A percentile compares a stretch with the other conserved stretches of the same genome.
Conservation (phyloP, 2,113 vertebrate genomes). For the Cinclus mexicanus region DNA sequence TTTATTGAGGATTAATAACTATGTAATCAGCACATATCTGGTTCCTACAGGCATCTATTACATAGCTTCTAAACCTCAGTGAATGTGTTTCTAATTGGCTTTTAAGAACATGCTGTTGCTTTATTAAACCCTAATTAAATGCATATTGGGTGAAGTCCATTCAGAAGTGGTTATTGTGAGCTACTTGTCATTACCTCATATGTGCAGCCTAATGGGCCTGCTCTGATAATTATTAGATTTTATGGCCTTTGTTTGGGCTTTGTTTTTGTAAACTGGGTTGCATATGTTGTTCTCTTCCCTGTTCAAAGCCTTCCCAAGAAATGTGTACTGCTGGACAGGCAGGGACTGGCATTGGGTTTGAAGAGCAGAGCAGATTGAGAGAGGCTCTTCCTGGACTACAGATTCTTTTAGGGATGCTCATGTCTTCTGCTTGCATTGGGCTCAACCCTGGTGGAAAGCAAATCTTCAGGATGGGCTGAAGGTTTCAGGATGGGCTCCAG, state of each 20-base stretch:
- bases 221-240: conserved; percentile 59
- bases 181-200: conserved; percentile 66
- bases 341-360: background rate
- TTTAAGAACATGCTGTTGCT: conserved; percentile 69
- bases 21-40: conserved; percentile 65
- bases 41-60: conserved; percentile 67
- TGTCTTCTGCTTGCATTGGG: rapidly evolving
- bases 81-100: conserved; percentile 75
- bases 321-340: background rate
- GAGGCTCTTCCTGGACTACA: background rate
- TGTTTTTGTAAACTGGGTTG: background rate
- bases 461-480: background rate
- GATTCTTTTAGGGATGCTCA: background rate
- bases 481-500: background rate
- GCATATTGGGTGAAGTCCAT: conserved; percentile 61
- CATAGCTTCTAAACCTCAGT: conserved; percentile 67
- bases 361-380: background rate
- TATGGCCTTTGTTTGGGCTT: conserved; percentile 32
- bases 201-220: conserved; percentile 37
- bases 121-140: conserved; percentile 74
- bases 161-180: conserved; percentile 57
- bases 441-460: background rate
- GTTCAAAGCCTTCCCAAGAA: background rate
- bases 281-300: background rate
- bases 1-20: conserved; percentile 74